These are phyloP conservation scores for Protobothrops flavoviridis DNA, from an alignment of 2,113 vertebrate genomes.

Conservation along the genomic window DNA sequence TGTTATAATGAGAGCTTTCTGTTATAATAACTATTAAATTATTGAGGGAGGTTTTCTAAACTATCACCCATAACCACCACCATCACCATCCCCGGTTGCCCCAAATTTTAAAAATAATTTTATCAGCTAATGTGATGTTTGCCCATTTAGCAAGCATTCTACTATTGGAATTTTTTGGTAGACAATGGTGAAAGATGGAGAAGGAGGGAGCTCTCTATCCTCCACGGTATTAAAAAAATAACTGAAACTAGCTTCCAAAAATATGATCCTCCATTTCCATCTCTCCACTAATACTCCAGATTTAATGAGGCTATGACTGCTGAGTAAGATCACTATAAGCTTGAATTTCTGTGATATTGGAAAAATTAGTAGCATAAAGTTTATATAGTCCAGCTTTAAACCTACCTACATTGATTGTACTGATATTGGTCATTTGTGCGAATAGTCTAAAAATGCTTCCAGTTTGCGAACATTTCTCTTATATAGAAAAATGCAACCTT, in stretches of 20 bases:
- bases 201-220: neutral
- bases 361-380: neutral
- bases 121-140: neutral
- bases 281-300: neutral
- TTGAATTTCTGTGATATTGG: neutral
- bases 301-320: neutral
- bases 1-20: neutral
- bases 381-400: neutral
- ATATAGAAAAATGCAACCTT: constrained; percentile 8
- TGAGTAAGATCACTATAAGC: neutral
- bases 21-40: neutral
- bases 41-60: neutral
- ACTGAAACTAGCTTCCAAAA: neutral
- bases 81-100: neutral
- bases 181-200: neutral
- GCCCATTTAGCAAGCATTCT: neutral
- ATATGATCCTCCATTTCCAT: neutral
- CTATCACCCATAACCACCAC: neutral
- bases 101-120: neutral
- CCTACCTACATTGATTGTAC: neutral
- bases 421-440: neutral
- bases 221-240: neutral
- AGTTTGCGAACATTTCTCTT: neutral
- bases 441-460: neutral
- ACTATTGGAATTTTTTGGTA: neutral